These are phyloP conservation scores for Polyommatus iphigenia DNA, from an alignment of 2,888 invertebrate species.

Conservation along the genomic window DNA sequence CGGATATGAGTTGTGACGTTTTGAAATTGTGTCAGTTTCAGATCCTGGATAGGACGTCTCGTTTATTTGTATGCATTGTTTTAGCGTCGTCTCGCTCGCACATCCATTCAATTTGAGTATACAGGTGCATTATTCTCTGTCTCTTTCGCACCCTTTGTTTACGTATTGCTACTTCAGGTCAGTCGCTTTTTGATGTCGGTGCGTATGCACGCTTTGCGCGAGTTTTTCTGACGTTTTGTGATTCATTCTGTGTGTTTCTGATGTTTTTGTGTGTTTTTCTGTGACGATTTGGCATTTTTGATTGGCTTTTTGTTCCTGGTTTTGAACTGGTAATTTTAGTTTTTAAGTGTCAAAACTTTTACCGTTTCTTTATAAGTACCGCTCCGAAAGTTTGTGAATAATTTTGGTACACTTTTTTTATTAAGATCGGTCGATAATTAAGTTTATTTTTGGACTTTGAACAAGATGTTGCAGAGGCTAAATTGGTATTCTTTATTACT, in stretches of 20 bases:
- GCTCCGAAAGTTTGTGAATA: background rate
- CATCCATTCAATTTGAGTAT: slow-evolving; percentile 68
- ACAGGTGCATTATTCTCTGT: slow-evolving; percentile 67
- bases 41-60: slow-evolving; percentile 53
- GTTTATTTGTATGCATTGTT: slow-evolving; percentile 64
- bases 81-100: slow-evolving; percentile 62
- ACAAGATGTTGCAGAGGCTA: too few species aligned
- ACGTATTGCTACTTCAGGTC: slow-evolving; percentile 55
- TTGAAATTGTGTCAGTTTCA: slow-evolving; percentile 41
- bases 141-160: slow-evolving; percentile 65
- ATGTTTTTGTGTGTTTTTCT: slow-evolving; percentile 39
- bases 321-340: background rate
- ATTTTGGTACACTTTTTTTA: background rate
- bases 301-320: slow-evolving; percentile 19
- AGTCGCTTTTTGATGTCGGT: slow-evolving; percentile 46
- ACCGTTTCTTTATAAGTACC: background rate
- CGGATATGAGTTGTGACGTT: background rate
- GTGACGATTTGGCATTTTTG: slow-evolving; percentile 21
- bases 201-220: background rate
- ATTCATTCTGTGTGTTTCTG: background rate
- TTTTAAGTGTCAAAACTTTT: background rate
- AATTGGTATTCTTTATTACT: too few species aligned
- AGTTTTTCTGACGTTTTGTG: background rate
- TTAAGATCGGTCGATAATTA: too few species aligned
- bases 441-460: too few species aligned